These are phyloP conservation scores for Vidua chalybeata DNA, from an alignment of 2,113 vertebrate species.

Conservation along the genomic window DNA sequence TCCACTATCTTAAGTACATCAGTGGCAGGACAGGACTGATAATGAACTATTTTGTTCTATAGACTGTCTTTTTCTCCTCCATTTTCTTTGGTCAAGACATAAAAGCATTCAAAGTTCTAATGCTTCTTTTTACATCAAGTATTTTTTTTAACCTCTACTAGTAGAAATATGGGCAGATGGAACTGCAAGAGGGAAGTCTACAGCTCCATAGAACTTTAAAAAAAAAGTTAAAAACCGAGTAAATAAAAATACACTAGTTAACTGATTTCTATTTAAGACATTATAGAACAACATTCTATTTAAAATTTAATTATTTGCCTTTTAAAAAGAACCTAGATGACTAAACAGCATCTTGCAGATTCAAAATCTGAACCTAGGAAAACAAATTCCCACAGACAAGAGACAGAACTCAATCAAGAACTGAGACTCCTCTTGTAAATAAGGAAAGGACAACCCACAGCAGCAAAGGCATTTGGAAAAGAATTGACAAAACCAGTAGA, in stretches of 20 bases:
- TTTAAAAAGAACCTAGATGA: neutral
- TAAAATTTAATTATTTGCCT: neutral
- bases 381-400: neutral
- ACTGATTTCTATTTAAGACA: neutral
- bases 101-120: neutral
- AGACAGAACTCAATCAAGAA: neutral
- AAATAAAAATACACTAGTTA: neutral
- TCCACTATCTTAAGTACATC: neutral
- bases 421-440: neutral
- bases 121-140: neutral
- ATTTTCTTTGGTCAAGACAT: neutral
- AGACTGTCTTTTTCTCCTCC: neutral
- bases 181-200: neutral
- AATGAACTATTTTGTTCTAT: neutral
- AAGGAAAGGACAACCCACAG: neutral
- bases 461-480: neutral
- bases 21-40: neutral
- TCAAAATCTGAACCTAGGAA: neutral
- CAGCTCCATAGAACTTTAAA: neutral
- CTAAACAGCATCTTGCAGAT: neutral
- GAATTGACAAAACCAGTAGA: neutral
- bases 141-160: neutral
- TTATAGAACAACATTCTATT: neutral
- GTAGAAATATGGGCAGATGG: neutral
- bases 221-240: neutral